Percentiles rank a stretch among this genome's conserved stretches.
Evolutionary conservation across 2,888 invertebrate genomes (phyloP).

Genomic region (Gasteruption jaculator): DNA sequence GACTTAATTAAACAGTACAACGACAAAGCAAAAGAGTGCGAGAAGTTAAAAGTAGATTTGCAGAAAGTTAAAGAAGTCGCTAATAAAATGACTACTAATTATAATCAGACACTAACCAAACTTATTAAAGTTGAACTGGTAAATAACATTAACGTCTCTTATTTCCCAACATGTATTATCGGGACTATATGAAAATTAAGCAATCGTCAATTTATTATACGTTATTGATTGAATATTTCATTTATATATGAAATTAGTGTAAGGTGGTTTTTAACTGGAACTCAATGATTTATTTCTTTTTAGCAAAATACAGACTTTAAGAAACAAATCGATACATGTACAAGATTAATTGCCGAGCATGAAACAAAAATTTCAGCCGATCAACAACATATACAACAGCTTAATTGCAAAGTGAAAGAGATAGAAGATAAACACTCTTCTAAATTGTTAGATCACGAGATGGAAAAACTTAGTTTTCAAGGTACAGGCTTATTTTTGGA

Average conservation of each 20-base stretch:
- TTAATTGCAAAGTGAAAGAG: constrained; percentile 33
- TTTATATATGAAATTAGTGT: not conserved
- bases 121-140: constrained; percentile 32
- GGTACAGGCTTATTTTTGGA: constrained; percentile 21
- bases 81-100: constrained; percentile 25
- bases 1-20: constrained; percentile 34
- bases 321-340: constrained; percentile 19
- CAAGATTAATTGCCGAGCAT: constrained; percentile 20
- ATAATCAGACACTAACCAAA: constrained; percentile 25
- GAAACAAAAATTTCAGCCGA: constrained; percentile 30
- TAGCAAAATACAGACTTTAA: constrained; percentile 29
- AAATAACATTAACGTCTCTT: no score
- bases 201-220: not conserved
- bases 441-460: constrained; percentile 24
- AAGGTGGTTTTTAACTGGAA: no score
- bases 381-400: constrained; percentile 32
- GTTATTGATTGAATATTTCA: not conserved
- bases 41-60: constrained; percentile 30
- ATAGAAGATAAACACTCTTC: constrained; percentile 23
- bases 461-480: constrained; percentile 28
- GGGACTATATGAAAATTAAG: not conserved
- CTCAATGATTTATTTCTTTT: no score
- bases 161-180: no score
- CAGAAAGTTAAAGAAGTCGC: constrained; percentile 19
- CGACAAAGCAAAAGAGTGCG: constrained; percentile 35